phyloP scores from a whole-genome alignment of 2,797 vertebrate species.

The Micromesistius poutassou region DNA sequence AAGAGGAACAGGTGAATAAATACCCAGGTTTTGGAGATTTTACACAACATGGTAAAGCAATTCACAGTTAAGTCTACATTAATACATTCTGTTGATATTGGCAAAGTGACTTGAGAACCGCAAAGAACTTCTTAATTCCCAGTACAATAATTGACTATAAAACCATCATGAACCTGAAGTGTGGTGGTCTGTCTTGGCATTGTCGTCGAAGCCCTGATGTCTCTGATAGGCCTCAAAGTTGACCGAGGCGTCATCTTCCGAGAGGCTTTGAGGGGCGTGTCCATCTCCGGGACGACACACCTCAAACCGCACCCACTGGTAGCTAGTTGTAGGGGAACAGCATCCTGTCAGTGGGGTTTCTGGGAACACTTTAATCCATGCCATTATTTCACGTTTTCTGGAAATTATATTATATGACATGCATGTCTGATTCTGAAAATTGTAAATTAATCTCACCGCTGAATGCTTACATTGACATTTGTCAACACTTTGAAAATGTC shows the following conservation, averaged over 20 bases:
- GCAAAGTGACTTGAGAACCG: neutral
- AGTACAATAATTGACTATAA: neutral
- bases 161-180: slow-evolving; percentile 52
- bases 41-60: neutral
- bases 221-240: slow-evolving; percentile 84
- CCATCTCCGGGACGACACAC: slow-evolving; percentile 79
- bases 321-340: slow-evolving; percentile 60
- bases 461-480: neutral
- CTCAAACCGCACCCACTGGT: slow-evolving; percentile 88
- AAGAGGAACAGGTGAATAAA: neutral
- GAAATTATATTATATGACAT: neutral
- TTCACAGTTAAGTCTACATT: neutral
- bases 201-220: slow-evolving; percentile 71
- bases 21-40: neutral
- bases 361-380: neutral
- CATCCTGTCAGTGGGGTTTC: neutral
- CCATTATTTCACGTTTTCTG: neutral
- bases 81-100: neutral
- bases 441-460: neutral
- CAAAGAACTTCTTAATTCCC: neutral
- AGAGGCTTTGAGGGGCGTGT: slow-evolving; percentile 70
- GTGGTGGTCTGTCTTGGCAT: slow-evolving; percentile 59
- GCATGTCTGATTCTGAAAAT: neutral
- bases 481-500: neutral
- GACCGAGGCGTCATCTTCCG: slow-evolving; percentile 75